phyloP scores from a whole-genome alignment of 2,797 vertebrate species.

The Aeoliscus strigatus region DNA sequence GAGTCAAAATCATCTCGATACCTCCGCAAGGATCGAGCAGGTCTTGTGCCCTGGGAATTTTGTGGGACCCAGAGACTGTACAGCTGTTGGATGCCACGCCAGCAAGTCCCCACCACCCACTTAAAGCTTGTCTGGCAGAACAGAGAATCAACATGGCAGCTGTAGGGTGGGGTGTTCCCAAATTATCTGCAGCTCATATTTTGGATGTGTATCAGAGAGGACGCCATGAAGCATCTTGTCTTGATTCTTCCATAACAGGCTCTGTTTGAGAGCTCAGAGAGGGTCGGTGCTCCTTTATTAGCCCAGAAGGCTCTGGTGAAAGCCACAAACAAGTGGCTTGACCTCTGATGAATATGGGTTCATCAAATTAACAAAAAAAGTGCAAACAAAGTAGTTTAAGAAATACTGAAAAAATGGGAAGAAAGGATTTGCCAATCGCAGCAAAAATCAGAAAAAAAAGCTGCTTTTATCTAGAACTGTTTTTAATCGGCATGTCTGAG shows the following conservation, averaged over 20 bases:
- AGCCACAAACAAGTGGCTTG: no score
- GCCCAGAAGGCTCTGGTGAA: no score
- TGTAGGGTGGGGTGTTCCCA: conserved; percentile 65
- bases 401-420: no score
- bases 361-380: no score
- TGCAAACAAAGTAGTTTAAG: no score
- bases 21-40: conserved; percentile 17
- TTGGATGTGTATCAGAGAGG: conserved; percentile 63
- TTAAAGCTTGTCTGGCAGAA: conserved; percentile 60
- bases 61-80: conserved; percentile 44
- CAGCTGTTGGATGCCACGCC: conserved; percentile 73
- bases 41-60: conserved; percentile 33
- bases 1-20: conserved; percentile 35
- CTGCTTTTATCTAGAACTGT: conserved; percentile 41
- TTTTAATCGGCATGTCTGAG: conserved; percentile 46
- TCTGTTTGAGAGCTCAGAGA: no score
- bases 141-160: conserved; percentile 60
- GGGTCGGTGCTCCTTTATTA: no score
- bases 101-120: conserved; percentile 63
- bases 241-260: neutral
- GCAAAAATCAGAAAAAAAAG: neutral
- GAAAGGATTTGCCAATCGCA: no score
- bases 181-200: conserved; percentile 71
- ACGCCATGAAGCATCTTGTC: conserved; percentile 38
- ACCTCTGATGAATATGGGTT: no score